These are phyloP conservation scores for Eulemur rufifrons DNA, from an alignment of 2,113 vertebrate genomes.

Conservation along the genomic window DNA sequence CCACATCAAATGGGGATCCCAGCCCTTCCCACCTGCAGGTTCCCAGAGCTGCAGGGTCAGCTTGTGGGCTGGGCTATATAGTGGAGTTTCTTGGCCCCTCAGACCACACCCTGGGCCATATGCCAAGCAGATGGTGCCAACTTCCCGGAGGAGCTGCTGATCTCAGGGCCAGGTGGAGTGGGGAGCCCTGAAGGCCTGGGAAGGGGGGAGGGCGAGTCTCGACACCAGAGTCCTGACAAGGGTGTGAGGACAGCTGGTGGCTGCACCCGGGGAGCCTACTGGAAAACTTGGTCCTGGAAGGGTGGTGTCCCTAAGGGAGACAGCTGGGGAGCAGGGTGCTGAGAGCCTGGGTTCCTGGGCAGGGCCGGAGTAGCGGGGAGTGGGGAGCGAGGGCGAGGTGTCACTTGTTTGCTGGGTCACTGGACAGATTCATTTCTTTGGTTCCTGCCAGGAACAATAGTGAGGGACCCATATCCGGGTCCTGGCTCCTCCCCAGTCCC, in stretches of 20 bases:
- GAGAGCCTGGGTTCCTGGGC: background rate
- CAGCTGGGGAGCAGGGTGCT: constrained; percentile 65
- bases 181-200: background rate
- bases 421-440: background rate
- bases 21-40: constrained; percentile 70
- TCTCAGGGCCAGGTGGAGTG: background rate
- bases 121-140: constrained; percentile 47
- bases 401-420: background rate
- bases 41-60: constrained; percentile 46
- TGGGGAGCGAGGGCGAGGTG: background rate
- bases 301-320: constrained; percentile 13
- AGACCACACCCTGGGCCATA: constrained; percentile 56
- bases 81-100: background rate
- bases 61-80: constrained; percentile 62
- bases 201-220: background rate
- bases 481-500: background rate
- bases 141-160: constrained; percentile 59
- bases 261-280: background rate
- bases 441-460: constrained; percentile 4
- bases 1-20: background rate
- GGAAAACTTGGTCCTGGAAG: background rate
- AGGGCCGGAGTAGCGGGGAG: background rate
- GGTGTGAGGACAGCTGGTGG: constrained; percentile 50
- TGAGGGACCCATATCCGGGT: constrained; percentile 30
- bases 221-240: background rate